Conservation (phyloP, 1,140 invertebrate species). For the Achroia grisella region DNA sequence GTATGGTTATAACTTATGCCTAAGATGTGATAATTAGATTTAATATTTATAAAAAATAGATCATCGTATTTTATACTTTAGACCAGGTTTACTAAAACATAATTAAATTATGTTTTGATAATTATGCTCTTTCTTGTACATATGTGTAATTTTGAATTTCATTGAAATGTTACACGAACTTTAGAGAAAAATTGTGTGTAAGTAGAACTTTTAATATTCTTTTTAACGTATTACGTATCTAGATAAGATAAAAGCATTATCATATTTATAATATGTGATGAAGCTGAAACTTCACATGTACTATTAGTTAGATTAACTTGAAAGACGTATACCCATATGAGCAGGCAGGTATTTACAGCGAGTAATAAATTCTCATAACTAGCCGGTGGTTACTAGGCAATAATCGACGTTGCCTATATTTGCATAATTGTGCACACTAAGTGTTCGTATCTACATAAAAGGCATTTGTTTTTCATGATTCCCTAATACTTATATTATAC, state of each 20-base stretch:
- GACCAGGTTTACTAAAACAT: no score
- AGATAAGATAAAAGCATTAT: neutral
- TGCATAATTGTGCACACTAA: constrained; percentile 66
- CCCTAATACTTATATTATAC: neutral
- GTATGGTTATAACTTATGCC: no score
- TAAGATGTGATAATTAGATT: no score
- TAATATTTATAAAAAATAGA: no score
- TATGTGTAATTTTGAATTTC: no score
- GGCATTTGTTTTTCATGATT: constrained; percentile 46
- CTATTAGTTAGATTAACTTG: neutral
- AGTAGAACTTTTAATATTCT: no score
- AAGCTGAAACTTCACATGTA: constrained; percentile 15
- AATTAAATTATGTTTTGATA: no score
- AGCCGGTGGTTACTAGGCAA: constrained; percentile 57
- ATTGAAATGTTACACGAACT: no score
- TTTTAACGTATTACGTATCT: neutral
- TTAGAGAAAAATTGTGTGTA: no score
- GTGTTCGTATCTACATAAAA: constrained; percentile 68
- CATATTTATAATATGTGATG: neutral
- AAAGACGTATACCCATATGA: neutral
- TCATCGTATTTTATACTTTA: no score
- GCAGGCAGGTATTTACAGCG: neutral
- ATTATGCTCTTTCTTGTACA: no score
- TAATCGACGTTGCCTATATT: constrained; percentile 57
- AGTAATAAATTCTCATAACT: constrained; percentile 53